These are phyloP conservation scores for Pegea sp. DNA, from an alignment of 23 tunicate species.

Conservation along the genomic window DNA sequence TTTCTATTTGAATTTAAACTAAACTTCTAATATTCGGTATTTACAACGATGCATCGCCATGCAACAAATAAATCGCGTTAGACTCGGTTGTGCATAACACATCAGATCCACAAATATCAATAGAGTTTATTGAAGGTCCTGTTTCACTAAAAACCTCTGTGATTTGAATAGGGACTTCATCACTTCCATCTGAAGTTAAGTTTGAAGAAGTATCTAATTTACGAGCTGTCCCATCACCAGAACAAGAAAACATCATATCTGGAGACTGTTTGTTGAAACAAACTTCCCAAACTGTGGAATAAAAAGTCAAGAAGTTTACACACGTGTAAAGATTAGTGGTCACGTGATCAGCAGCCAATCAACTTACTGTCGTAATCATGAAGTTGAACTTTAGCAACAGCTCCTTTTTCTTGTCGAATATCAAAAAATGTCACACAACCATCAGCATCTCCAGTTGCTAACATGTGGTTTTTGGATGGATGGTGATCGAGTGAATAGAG, in stretches of 20 bases:
- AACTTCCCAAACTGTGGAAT: conserved; percentile 70
- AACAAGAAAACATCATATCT: conserved; percentile 49
- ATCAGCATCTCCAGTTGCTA: conserved; percentile 69
- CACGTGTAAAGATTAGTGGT: background rate
- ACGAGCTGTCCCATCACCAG: conserved; percentile 50
- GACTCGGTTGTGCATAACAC: conserved; percentile 54
- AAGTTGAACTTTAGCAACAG: conserved; percentile 43
- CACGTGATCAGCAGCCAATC: background rate
- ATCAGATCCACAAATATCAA: conserved; percentile 13
- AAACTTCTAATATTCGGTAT: too few relatives aligned
- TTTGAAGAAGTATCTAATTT: conserved; percentile 37
- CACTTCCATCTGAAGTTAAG: conserved; percentile 13
- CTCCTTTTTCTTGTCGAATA: conserved; percentile 47
- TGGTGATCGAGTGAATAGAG: conserved; percentile 35
- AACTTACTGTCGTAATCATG: conserved; percentile 51
- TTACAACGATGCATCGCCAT: conserved; percentile 5
- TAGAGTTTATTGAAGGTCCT: conserved; percentile 54
- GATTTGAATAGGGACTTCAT: conserved; percentile 30
- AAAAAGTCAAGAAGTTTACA: background rate
- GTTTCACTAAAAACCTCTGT: conserved; percentile 28
- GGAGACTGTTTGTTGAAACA: conserved; percentile 59
- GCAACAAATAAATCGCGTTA: conserved; percentile 43
- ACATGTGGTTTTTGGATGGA: conserved; percentile 52
- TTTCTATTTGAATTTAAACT: too few relatives aligned
- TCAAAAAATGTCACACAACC: conserved; percentile 71